A percentile compares a stretch with the other conserved stretches of the same genome.
phyloP scores from a whole-genome alignment of 1,140 invertebrate genomes.

The Probaryconus sp. region DNA sequence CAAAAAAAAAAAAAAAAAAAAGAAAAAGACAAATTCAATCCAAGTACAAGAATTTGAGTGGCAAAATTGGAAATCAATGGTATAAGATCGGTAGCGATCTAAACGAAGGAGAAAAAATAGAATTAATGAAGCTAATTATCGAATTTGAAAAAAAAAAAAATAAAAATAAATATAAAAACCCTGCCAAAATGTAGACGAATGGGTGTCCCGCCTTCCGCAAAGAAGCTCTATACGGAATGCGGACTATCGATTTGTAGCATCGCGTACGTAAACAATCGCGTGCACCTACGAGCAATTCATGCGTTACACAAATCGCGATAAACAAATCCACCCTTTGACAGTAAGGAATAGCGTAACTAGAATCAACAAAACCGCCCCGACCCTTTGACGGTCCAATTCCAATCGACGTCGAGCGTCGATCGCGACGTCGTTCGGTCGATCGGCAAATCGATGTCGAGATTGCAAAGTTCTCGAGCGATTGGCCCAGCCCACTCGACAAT shows the following conservation, averaged over 20 bases:
- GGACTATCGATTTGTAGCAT: conserved; percentile 58
- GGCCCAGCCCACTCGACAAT: conserved; percentile 62
- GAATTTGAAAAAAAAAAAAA: too few species aligned
- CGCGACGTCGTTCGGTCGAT: background rate
- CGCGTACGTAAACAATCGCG: conserved; percentile 61
- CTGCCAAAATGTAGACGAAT: conserved; percentile 1
- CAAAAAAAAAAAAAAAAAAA: too few species aligned
- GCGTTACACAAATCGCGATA: conserved; percentile 30
- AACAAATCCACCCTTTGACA: background rate
- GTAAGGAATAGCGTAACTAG: background rate
- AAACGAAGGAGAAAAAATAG: too few species aligned
- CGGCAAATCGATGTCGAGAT: conserved; percentile 5
- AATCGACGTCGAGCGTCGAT: background rate
- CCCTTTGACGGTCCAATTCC: background rate
- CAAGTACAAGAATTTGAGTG: too few species aligned
- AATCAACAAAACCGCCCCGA: conserved; percentile 22
- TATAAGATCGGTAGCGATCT: too few species aligned
- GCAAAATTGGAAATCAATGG: too few species aligned
- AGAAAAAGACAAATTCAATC: too few species aligned
- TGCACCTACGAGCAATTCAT: conserved; percentile 40
- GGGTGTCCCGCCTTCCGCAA: conserved; percentile 52
- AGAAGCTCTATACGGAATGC: conserved; percentile 61
- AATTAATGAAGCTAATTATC: too few species aligned
- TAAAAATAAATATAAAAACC: too few species aligned
- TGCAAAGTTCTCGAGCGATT: conserved; percentile 21